A percentile compares a stretch with the other conserved stretches of the same genome.
Conservation (phyloP, 2,888 invertebrate species). For the Dolichomitus sp. region DNA sequence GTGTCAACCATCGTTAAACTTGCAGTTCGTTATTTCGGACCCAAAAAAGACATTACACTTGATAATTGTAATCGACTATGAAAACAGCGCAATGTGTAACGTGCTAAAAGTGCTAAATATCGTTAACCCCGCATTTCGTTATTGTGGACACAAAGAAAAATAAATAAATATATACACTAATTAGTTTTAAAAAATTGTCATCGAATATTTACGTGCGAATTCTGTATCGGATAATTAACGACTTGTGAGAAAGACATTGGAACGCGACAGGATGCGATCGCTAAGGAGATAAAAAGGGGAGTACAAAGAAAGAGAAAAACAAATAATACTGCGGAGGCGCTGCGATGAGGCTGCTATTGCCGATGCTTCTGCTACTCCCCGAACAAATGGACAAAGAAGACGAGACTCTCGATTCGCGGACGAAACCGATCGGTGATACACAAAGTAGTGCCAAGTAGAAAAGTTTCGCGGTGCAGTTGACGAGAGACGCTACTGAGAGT, state of each 20-base stretch:
- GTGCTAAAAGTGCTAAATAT: too few species aligned
- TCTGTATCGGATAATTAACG: background rate
- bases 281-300: background rate
- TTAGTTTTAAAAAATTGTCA: background rate
- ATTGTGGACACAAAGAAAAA: too few species aligned
- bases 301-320: background rate
- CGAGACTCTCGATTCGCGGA: conserved; percentile 14
- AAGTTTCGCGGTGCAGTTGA: background rate
- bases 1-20: background rate
- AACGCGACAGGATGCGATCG: background rate
- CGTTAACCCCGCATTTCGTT: too few species aligned
- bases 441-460: background rate
- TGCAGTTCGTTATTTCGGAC: too few species aligned
- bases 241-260: background rate
- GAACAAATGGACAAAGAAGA: conserved; percentile 25
- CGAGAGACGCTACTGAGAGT: background rate
- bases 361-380: conserved; percentile 14
- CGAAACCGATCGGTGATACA: conserved; percentile 14
- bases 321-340: background rate
- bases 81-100: too few species aligned
- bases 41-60: too few species aligned
- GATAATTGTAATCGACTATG: too few species aligned
- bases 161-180: too few species aligned
- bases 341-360: conserved; percentile 23
- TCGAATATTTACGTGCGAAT: background rate